Percentiles rank a stretch among this genome's conserved stretches.
These are phyloP conservation scores for Scolopax bukidnonensis DNA, from an alignment of 2,797 vertebrate genomes.

Conservation along the genomic window DNA sequence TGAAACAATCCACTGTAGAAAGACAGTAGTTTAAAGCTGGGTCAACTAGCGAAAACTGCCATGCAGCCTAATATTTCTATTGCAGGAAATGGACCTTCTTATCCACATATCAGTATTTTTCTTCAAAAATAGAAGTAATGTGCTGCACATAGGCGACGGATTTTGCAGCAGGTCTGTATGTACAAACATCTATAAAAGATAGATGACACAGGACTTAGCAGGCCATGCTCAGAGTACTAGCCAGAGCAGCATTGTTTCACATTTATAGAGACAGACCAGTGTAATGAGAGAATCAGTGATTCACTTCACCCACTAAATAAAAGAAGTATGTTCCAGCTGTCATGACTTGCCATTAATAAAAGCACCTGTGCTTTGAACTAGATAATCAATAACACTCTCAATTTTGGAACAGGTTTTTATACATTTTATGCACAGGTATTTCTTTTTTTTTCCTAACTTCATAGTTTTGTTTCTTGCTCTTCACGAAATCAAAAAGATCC, in stretches of 20 bases:
- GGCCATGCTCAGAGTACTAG: neutral
- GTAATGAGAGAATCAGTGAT: slow-evolving; percentile 25
- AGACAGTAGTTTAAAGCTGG: neutral
- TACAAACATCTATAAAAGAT: neutral
- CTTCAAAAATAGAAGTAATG: neutral
- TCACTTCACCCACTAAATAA: slow-evolving; percentile 48
- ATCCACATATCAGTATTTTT: neutral
- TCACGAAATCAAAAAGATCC: neutral
- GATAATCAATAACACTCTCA: slow-evolving; percentile 9
- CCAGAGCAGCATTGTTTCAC: neutral
- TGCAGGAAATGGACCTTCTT: neutral
- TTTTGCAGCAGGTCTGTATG: neutral
- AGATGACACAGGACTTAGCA: neutral
- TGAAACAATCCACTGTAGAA: neutral
- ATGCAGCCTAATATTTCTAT: neutral
- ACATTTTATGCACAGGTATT: neutral
- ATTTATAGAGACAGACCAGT: neutral
- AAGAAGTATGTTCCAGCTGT: slow-evolving; percentile 44
- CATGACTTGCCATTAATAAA: slow-evolving; percentile 38
- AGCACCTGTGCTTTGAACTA: slow-evolving; percentile 6
- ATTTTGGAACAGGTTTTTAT: neutral
- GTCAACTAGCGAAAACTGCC: neutral
- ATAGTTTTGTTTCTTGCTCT: neutral
- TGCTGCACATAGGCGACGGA: neutral
- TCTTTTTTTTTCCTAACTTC: neutral